Base-by-base conservation (phyloP, 2,113 vertebrate genomes). In the Cyanoramphus novaezelandiae region DNA sequence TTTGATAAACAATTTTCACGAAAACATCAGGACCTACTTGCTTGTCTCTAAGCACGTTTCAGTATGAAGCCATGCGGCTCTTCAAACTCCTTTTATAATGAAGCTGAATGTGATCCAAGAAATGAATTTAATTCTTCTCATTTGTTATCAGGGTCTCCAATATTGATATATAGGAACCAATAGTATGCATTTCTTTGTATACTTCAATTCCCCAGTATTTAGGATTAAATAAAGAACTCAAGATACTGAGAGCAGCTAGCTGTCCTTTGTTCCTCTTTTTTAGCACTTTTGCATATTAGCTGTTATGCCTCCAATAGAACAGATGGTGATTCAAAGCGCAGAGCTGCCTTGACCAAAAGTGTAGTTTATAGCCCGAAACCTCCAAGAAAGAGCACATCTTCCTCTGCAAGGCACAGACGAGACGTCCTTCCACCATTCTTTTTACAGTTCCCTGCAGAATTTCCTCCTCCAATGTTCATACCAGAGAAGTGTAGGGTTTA, bases 151-250 rank as follows among this genome's bases (percentile, higher is more conserved):
- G 29, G 16, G 47, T 88, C 18, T 29, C 25, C 29, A 70, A 0
- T n/a, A 60, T 0, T 16, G 11, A 17, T 31, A 50, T 11, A 33
- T 1, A 15, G 0, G 7, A 80, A 52, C 13, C 27, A 76, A 3
- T 39, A 70, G 35, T 83, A 77, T 6, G 74, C 9, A 1, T 65
- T 79, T 53, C 52, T 79, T 75, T 0, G 0, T 23, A 7, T 24
- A 79, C 8, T 82, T 90, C 7, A 1, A 8, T 47, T 72, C 83
- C 37, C 31, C 31, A 31, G 63, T 37, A 76, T 52, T 64, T 27
- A 72, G 24, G 44, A 86, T 44, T 71, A 76, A 76, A 82, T 25
- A 64, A 65, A 62, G 41, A 47, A 52, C 65, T 37, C 29, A 24
- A 71, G 27, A 88, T n/a, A 62, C 55, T 63, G 55, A 64, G 31